These are phyloP conservation scores for Philantomba maxwellii DNA, from an alignment of 2,113 vertebrate species.

Conservation along the genomic window DNA sequence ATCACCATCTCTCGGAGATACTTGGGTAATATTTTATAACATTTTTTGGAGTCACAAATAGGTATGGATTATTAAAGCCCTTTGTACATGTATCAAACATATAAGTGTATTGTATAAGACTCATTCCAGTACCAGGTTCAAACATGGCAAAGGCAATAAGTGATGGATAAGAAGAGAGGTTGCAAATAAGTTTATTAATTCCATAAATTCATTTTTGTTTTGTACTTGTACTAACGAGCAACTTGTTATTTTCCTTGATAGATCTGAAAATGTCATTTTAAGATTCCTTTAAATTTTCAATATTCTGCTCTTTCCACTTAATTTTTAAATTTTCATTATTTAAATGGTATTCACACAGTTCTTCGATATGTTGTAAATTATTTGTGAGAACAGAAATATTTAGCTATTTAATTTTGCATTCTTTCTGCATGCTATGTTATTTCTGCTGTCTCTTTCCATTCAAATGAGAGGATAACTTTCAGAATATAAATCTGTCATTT, in stretches of 20 bases:
- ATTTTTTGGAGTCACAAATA: not conserved
- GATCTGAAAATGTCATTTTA: not conserved
- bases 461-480: not conserved
- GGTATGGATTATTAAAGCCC: not conserved
- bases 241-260: not conserved
- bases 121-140: not conserved
- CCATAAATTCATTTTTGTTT: not conserved
- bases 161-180: not conserved
- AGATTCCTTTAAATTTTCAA: not conserved
- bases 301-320: not conserved
- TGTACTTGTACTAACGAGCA: not conserved
- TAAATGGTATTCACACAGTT: not conserved
- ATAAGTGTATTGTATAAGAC: not conserved
- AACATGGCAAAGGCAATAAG: not conserved
- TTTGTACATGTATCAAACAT: not conserved
- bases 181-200: not conserved
- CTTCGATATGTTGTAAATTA: not conserved
- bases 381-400: not conserved
- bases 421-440: not conserved
- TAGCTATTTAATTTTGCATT: slow-evolving; percentile 15
- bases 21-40: not conserved
- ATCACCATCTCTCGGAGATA: too few species aligned
- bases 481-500: not conserved
- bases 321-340: not conserved
- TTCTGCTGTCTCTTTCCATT: not conserved